Evolutionary conservation across 2,797 vertebrate species (phyloP), one percentile per base, ranked within the genome.

Genomic region (Paratrypauchen microcephalus): DNA sequence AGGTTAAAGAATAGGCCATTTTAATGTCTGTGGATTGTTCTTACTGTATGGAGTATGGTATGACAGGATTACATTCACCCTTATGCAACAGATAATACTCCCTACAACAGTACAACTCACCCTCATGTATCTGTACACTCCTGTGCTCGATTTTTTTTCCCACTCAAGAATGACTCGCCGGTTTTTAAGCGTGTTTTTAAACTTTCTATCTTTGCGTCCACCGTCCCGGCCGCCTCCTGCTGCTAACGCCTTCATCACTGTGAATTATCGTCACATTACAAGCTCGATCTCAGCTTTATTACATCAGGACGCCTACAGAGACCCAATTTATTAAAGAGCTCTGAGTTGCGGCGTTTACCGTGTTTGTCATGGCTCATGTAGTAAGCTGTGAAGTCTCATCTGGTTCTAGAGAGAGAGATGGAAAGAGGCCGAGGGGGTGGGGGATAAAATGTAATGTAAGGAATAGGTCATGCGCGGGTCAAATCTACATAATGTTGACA

Each of bases 221-320:
- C 8, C 32, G 2, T 18, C 73, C 65, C 57, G 74, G 52, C 3
- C 57, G 30, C 56, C 54, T 24, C 7, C 69, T 50, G 66, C 78
- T 21, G 56, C 66, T 45, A 8, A 72, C 26, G 55, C 65, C 79
- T 76, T 84, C 61, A 77, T 70, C 64, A 30, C 64, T 11, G 45
- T 21, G 70, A 83, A 76, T 77, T 70, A 82, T 78, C 79, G 56
- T 65, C 21, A 24, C 58, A 66, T 84, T 66, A 83, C 79, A 69
- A 65, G 48, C 73, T 69, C 50, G 68, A 59, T 63, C 72, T 68
- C 57, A 18, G 26, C 4, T 36, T 57, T 64, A 82, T 78, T 80
- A 19, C 72, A 67, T 68, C 21, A 21, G 28, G 58, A 70, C 68
- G 65, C 73, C 59, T 9, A 8, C 72, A 41, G 55, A 55, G 65